Evolutionary conservation across 2,113 vertebrate species (phyloP).

Genomic region (Sylvietta virens): DNA sequence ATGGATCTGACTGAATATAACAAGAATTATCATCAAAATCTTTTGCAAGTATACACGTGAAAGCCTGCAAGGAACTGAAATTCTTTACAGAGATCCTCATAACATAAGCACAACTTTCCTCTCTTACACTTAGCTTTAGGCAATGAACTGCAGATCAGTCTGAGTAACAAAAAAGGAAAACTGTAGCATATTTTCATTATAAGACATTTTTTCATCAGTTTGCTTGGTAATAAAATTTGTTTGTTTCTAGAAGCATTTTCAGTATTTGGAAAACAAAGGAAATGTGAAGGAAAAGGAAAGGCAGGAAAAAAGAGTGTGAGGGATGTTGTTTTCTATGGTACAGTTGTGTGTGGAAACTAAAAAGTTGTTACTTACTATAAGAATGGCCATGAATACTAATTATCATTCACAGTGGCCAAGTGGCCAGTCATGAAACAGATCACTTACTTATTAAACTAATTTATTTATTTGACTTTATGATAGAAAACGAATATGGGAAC

Average conservation of each 20-base stretch:
- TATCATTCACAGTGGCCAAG: neutral
- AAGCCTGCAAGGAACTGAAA: neutral
- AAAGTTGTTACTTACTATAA: conserved; percentile 24
- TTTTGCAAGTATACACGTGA: neutral
- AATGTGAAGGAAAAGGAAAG: neutral
- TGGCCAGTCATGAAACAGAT: neutral
- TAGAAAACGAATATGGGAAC: neutral
- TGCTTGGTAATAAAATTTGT: neutral
- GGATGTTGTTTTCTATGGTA: neutral
- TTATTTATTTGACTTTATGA: neutral
- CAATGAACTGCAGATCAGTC: neutral
- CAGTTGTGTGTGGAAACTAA: neutral
- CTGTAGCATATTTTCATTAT: neutral
- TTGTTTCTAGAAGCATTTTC: neutral
- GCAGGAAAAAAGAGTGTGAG: neutral
- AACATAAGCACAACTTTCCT: neutral
- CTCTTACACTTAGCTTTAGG: neutral
- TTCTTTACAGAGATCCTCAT: neutral
- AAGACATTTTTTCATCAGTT: neutral
- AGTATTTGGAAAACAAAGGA: neutral
- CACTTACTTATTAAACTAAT: neutral
- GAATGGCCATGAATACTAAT: conserved; percentile 46
- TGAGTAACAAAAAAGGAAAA: neutral
- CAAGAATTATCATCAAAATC: neutral
- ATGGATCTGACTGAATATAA: neutral